Conservation (phyloP, 2,113 vertebrate genomes). For the Canis aureus region DNA sequence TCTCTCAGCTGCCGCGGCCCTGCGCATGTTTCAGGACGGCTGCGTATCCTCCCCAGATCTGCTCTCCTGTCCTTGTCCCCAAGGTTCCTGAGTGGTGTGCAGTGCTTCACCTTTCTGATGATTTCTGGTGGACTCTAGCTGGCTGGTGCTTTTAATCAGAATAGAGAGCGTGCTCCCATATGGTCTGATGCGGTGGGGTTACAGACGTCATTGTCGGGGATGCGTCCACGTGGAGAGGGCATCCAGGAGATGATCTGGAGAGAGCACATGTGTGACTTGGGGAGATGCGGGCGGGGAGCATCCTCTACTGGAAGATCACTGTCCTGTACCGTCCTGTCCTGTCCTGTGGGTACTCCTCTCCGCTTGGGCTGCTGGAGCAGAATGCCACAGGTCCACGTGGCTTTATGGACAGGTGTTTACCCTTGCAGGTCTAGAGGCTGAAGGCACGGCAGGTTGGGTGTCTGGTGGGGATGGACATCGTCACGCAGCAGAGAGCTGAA, state of each 20-base stretch:
- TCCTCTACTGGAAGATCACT: accelerated
- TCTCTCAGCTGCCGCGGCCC: accelerated
- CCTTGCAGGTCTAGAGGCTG: background rate
- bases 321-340: too few relatives aligned
- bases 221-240: accelerated
- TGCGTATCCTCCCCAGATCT: accelerated
- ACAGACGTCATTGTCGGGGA: accelerated
- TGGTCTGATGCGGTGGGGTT: background rate
- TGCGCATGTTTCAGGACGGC: accelerated
- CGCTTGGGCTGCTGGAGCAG: accelerated
- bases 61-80: too few relatives aligned
- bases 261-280: accelerated
- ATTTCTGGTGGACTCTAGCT: background rate
- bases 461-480: background rate
- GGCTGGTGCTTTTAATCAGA: background rate
- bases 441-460: accelerated
- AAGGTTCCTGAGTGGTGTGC: background rate
- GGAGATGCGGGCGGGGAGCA: background rate
- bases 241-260: background rate
- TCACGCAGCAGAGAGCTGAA: accelerated
- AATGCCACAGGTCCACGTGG: accelerated
- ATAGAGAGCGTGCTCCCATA: background rate
- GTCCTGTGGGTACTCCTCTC: background rate
- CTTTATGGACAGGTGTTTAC: accelerated
- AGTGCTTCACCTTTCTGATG: accelerated